phyloP scores from a whole-genome alignment of 92 coral and sea anemone genomes.

The Micromussa lordhowensis region DNA sequence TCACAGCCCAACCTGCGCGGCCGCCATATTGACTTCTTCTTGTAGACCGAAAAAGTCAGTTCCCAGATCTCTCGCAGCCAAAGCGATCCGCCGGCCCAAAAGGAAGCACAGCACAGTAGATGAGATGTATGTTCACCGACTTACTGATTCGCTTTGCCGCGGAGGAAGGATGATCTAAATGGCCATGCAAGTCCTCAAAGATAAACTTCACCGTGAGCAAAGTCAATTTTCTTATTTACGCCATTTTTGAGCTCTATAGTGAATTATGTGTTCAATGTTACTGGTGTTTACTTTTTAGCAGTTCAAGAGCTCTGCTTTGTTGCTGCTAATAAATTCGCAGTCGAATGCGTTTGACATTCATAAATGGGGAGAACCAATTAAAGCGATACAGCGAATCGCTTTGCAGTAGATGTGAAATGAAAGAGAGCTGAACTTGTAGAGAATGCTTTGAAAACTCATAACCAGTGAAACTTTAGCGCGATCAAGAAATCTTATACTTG shows the following conservation, averaged over 20 bases:
- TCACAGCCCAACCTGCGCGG: constrained; percentile 76
- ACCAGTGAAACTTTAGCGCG: background rate
- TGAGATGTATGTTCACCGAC: background rate
- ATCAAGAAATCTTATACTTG: background rate
- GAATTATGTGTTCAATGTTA: background rate
- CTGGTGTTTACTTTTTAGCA: constrained; percentile 27
- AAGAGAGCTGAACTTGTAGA: background rate
- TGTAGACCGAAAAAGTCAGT: background rate
- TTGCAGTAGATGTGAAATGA: background rate
- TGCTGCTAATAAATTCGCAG: background rate
- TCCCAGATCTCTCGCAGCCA: constrained; percentile 31
- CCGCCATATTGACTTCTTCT: constrained; percentile 79
- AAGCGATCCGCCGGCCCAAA: background rate
- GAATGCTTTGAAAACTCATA: background rate
- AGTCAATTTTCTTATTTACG: constrained; percentile 4
- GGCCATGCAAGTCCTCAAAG: constrained; percentile 53
- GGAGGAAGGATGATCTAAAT: background rate
- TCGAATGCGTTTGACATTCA: background rate
- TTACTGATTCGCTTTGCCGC: background rate
- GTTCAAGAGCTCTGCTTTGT: constrained; percentile 17
- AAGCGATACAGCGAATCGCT: background rate
- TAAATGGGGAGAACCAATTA: constrained; percentile 18
- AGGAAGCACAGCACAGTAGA: background rate
- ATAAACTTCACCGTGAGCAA: constrained; percentile 59
- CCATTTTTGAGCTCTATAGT: background rate